Conservation (phyloP, 2,797 vertebrate species). For the Forpus xanthops region DNA sequence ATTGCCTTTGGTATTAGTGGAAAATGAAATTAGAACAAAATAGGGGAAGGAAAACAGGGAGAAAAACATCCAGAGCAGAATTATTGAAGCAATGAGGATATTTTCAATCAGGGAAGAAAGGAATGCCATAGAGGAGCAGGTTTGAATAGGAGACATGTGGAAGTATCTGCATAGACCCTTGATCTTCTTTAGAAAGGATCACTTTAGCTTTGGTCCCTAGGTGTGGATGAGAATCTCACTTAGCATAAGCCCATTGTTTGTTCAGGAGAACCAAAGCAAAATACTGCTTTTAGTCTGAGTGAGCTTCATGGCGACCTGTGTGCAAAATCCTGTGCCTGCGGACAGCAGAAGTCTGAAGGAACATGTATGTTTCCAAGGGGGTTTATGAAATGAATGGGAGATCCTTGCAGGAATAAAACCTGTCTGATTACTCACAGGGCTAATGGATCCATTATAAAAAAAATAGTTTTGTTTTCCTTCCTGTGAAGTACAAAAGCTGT, state of each 20-base stretch:
- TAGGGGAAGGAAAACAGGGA: not conserved
- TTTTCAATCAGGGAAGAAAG: not conserved
- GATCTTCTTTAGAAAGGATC: not conserved
- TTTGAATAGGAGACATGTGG: not conserved
- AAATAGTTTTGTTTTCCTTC: not conserved
- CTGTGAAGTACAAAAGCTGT: not conserved
- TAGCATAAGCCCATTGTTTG: not conserved
- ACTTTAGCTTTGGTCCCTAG: not conserved
- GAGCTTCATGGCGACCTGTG: not conserved
- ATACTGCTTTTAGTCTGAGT: not conserved
- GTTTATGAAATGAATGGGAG: not conserved
- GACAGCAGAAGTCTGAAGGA: not conserved
- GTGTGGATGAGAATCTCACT: not conserved
- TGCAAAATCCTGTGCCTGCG: not conserved
- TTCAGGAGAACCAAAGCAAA: not conserved
- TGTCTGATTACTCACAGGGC: not conserved
- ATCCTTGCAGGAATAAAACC: not conserved
- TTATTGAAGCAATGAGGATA: not conserved
- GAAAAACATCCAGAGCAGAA: not conserved
- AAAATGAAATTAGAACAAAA: not conserved
- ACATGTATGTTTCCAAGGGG: fast-evolving
- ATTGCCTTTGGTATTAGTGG: not conserved
- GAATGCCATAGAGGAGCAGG: not conserved
- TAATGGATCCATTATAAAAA: not conserved
- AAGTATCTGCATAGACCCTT: not conserved